Evolutionary conservation across 2,113 vertebrate species (phyloP), one percentile per base, ranked within the genome.

Genomic region (Istiophorus platypterus): DNA sequence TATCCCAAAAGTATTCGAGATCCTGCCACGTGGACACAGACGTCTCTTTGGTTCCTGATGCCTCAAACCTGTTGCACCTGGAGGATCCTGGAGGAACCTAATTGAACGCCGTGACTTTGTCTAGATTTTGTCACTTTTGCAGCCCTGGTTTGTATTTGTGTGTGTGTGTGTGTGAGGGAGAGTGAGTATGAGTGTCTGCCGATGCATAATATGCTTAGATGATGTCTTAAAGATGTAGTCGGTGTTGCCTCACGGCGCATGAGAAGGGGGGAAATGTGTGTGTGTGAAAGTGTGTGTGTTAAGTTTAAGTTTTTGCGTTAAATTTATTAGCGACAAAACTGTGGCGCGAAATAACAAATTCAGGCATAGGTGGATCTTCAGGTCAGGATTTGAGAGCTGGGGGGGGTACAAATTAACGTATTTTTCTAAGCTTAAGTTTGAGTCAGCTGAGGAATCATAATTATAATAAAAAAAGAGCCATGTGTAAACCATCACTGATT

Each of bases 191-290:
- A 31, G 41, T 12, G 77, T 6, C 11, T 52, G 79, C 68, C 54
- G 76, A 85, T 67, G 12, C 61, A 26, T 57, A 86, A 82, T 88
- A 82, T 81, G 65, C 49, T 79, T 22, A 68, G 64, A 76, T n/a
- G 24, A 74, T 62, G 84, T 86, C 81, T 84, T 87, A 75, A 80
- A 72, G 76, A 61, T 70, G 68, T 45, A 63, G 52, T 58, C 58
- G 14, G 1, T 57, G 70, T 88, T 92, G 58, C n/a, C n/a, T n/a
- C n/a, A n/a, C n/a, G n/a, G n/a, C n/a, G n/a, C n/a, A n/a, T n/a
- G n/a, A n/a, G n/a, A n/a, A n/a, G n/a, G n/a, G n/a, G n/a, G n/a
- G n/a, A n/a, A n/a, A n/a, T n/a, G n/a, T n/a, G n/a, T n/a, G n/a
- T n/a, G n/a, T n/a, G n/a, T n/a, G n/a, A n/a, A n/a, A n/a, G n/a